These are phyloP conservation scores for Falcunculus frontatus DNA, from an alignment of 2,113 vertebrate species.

Conservation along the genomic window DNA sequence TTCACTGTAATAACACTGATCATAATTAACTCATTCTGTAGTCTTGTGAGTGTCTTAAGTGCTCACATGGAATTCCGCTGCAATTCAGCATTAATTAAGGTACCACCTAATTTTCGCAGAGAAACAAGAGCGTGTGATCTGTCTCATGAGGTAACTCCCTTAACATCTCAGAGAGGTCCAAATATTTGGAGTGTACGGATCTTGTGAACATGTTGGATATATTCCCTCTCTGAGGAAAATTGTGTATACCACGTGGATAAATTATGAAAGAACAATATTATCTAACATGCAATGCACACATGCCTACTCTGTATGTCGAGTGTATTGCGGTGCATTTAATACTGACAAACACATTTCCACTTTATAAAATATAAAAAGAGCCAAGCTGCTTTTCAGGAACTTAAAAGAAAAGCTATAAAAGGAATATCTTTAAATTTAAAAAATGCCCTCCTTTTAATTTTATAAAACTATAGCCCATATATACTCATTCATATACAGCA, in stretches of 20 bases:
- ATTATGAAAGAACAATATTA: neutral
- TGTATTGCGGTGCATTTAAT: neutral
- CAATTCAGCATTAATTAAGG: conserved; percentile 71
- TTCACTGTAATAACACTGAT: conserved; percentile 67
- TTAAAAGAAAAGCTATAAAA: neutral
- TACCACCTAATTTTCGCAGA: conserved; percentile 55
- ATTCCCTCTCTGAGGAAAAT: neutral
- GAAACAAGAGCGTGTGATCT: conserved; percentile 32
- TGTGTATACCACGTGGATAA: neutral
- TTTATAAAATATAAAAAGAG: neutral
- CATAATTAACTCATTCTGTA: conserved; percentile 69
- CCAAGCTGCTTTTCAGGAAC: neutral
- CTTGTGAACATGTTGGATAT: neutral
- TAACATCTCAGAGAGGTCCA: neutral
- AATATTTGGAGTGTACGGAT: conserved; percentile 14
- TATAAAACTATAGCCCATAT: neutral
- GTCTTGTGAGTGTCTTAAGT: conserved; percentile 52
- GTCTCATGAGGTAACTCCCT: conserved; percentile 24
- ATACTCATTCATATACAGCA: neutral
- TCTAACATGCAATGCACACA: neutral
- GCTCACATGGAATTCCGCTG: conserved; percentile 56
- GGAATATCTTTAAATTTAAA: neutral
- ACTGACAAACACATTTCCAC: neutral
- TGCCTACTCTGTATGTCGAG: neutral
- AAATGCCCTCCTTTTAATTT: neutral